Conservation (phyloP, 2,888 invertebrate species). For the Andricus curvator region DNA sequence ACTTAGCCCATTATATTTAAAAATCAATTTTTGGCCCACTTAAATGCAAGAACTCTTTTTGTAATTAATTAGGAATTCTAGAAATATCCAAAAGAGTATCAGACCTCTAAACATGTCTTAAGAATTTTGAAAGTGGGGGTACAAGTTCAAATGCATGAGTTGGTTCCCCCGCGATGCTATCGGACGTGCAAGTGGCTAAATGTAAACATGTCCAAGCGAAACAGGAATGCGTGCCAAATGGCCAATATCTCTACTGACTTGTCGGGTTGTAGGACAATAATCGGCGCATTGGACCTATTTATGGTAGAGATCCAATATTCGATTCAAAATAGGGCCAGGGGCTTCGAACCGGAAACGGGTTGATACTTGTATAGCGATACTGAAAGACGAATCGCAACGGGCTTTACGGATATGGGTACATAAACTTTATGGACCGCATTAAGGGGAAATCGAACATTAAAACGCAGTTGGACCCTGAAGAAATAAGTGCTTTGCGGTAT, state of each 20-base stretch:
- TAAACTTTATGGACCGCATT: conserved; percentile 18
- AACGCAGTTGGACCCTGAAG: neutral
- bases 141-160: too few relatives aligned
- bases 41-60: too few relatives aligned
- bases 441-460: conserved; percentile 27
- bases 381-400: conserved; percentile 8
- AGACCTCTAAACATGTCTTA: too few relatives aligned
- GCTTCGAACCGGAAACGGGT: neutral
- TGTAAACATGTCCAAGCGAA: neutral
- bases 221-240: neutral
- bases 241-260: conserved; percentile 31
- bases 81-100: too few relatives aligned
- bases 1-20: too few relatives aligned
- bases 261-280: conserved; percentile 6
- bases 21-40: too few relatives aligned
- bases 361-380: neutral
- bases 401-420: neutral
- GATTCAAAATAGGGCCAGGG: neutral
- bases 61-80: too few relatives aligned
- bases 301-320: neutral
- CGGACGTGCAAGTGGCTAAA: neutral
- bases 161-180: neutral
- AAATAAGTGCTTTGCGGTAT: neutral
- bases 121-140: too few relatives aligned
- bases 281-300: conserved; percentile 13